phyloP scores from a whole-genome alignment of 2,113 vertebrate genomes.

The Macrotis lagotis region DNA sequence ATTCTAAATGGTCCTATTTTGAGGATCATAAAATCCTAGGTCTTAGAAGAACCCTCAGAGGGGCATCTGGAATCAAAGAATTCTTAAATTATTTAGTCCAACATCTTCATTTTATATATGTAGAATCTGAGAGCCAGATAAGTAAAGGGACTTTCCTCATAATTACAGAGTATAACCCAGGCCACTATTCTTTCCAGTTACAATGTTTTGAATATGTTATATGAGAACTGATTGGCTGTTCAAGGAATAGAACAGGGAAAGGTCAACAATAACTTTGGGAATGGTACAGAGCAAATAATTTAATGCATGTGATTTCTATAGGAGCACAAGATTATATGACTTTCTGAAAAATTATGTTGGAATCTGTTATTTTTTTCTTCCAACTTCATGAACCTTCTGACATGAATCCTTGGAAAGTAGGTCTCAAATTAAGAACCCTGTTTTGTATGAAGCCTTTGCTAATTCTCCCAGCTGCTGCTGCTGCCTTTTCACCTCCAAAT shows the following conservation, averaged over 20 bases:
- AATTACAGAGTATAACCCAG: background rate
- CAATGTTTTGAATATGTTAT: background rate
- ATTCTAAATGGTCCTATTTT: background rate
- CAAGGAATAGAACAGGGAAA: background rate
- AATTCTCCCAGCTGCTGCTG: background rate
- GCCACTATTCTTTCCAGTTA: background rate
- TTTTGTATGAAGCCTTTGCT: background rate
- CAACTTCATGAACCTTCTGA: background rate
- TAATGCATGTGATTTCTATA: background rate
- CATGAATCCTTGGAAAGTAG: background rate
- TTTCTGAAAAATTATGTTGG: background rate
- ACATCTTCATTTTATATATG: background rate
- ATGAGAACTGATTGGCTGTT: background rate
- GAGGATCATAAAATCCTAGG: background rate
- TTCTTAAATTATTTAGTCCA: background rate
- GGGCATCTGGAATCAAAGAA: background rate
- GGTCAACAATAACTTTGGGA: background rate
- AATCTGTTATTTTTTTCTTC: background rate
- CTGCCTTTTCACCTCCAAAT: background rate
- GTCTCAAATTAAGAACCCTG: background rate
- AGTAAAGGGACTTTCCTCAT: background rate
- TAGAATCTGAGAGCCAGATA: background rate
- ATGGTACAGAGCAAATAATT: background rate
- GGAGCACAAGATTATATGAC: background rate
- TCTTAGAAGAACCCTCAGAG: background rate